Evolutionary conservation across 92 coral and sea anemone species (phyloP).

Genomic region (Micromussa lordhowensis): DNA sequence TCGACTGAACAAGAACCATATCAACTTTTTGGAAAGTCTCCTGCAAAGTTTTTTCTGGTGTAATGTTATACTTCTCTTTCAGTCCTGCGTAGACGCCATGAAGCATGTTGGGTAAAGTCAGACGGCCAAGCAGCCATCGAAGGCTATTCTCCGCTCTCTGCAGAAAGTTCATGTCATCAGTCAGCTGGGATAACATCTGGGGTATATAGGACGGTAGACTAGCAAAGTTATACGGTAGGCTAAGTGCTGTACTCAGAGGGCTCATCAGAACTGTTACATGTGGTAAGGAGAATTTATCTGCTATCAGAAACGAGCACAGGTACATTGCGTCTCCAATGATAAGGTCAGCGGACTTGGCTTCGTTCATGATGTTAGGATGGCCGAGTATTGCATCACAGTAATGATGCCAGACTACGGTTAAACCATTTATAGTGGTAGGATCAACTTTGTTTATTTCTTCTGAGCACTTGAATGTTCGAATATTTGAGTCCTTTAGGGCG

Average conservation of each 20-base stretch:
- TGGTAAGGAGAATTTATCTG: slow-evolving; percentile 55
- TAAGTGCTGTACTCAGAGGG: slow-evolving; percentile 18
- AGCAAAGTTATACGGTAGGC: slow-evolving; percentile 16
- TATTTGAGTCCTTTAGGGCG: slow-evolving; percentile 1
- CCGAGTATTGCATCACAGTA: slow-evolving; percentile 58
- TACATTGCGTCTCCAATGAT: slow-evolving; percentile 57
- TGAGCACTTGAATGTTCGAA: slow-evolving; percentile 24
- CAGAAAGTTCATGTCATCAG: slow-evolving; percentile 37
- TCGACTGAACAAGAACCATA: slow-evolving; percentile 48
- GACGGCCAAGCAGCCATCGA: background rate
- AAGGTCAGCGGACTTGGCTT: slow-evolving; percentile 46
- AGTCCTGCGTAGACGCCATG: slow-evolving; percentile 14
- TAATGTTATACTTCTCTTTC: slow-evolving; percentile 48
- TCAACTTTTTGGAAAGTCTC: slow-evolving; percentile 47
- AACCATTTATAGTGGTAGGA: background rate
- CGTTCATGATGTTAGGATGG: slow-evolving; percentile 8
- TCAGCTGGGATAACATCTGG: slow-evolving; percentile 20
- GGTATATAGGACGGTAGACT: slow-evolving; percentile 57
- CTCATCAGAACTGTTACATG: slow-evolving; percentile 49
- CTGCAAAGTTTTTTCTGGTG: slow-evolving; percentile 43
- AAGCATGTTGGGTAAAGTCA: background rate
- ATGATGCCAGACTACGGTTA: background rate
- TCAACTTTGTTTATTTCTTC: background rate
- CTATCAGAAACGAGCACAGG: slow-evolving; percentile 58
- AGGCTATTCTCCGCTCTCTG: slow-evolving; percentile 46